A percentile compares a stretch with the other conserved stretches of the same genome.
Conservation (phyloP, 2,113 vertebrate genomes). For the Pyrgilauda ruficollis region DNA sequence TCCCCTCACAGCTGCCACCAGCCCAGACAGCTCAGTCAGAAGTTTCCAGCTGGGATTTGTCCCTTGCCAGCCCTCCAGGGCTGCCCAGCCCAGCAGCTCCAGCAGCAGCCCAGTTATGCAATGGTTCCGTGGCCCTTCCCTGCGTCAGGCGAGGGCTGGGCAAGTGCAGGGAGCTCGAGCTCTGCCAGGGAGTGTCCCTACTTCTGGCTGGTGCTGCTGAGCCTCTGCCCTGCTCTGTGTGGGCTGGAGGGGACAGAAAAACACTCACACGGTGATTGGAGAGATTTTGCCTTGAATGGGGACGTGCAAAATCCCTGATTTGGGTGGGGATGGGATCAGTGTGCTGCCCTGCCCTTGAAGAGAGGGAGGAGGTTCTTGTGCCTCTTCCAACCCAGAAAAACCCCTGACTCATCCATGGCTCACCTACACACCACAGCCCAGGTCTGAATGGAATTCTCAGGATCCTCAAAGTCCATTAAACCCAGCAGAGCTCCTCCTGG, state of each 20-base stretch:
- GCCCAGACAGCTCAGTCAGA: fast-evolving
- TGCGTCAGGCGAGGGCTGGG: fast-evolving
- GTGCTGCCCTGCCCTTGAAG: not conserved
- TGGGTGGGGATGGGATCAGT: not conserved
- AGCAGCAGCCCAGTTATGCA: not conserved
- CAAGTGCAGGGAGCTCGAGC: not conserved
- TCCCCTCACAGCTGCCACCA: fast-evolving
- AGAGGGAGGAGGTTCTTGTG: not conserved
- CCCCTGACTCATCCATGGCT: not conserved
- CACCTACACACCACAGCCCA: fast-evolving
- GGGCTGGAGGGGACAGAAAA: not conserved
- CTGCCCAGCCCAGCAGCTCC: not conserved
- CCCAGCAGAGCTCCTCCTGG: not conserved
- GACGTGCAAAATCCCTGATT: fast-evolving
- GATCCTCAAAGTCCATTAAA: not conserved
- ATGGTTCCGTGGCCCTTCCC: not conserved
- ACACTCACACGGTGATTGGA: not conserved
- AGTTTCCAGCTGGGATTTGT: not conserved
- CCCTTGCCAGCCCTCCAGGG: not conserved
- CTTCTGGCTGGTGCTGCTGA: not conserved
- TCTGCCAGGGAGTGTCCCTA: not conserved
- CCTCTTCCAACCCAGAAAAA: not conserved
- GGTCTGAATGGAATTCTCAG: fast-evolving
- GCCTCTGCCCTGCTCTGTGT: not conserved
- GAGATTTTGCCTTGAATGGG: not conserved